Evolutionary conservation across 2,797 vertebrate species (phyloP), one percentile per base, ranked within the genome.

Genomic region (Crypturellus tataupa): DNA sequence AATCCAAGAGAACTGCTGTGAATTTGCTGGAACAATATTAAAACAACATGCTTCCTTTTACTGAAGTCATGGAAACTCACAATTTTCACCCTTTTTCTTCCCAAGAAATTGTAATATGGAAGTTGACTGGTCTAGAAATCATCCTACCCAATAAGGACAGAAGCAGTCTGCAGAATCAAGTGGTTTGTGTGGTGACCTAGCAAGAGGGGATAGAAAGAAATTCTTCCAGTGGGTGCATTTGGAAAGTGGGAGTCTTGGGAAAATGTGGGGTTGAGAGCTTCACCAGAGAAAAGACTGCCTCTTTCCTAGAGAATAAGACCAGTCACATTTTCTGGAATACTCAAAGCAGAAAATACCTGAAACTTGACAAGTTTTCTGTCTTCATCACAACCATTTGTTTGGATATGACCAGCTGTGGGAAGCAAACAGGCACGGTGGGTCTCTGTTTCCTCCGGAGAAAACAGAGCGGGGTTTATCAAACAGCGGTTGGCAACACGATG

Each of bases 181-280:
- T 76, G 51, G 23, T 72, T 86, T 90, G n/a, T 12, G 6, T 42
- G 8, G 39, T 86, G 25, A 83, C 9, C 42, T 87, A 9, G 18
- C 11, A 67, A 70, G 49, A 55, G 11, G 12, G 17, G 14, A 51
- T 25, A 24, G 27, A 51, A 91, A 49, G 27, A 86, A 87, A 71
- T 85, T 70, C 21, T 90, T 93, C 44, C 71, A 85, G 58, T 39
- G 95, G 7, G 21, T 67, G 55, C 84, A 86, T 82, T 92, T 90
- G 72, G 53, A 89, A 85, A 63, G 82, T 18, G 8, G 60, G 7
- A 31, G 12, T 31, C n/a, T 65, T 73, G 35, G 12, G 10, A 12
- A 85, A 18, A 21, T 56, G 42, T 55, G 47, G 25, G 20, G 4
- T 16, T 67, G 72, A 80, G 21, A 27, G 51, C 8, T 39, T 44